Conservation (phyloP, 2,888 invertebrate species). For the Chromoteleia sp. region DNA sequence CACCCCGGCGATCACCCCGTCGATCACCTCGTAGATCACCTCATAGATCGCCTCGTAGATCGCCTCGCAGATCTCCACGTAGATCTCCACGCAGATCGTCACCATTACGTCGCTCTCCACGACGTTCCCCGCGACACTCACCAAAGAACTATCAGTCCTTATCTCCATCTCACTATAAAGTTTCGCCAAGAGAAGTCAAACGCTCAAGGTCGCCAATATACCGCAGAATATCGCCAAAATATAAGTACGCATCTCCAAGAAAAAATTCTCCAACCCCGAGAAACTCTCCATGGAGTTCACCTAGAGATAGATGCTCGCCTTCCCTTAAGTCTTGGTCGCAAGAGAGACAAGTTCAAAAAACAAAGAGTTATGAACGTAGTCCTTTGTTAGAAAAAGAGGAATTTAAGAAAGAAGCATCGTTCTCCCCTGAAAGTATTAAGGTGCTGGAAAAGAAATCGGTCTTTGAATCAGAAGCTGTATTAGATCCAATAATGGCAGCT, state of each 20-base stretch:
- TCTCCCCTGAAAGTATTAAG: conserved; percentile 71
- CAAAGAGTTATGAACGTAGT: conserved; percentile 11
- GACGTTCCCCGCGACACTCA: conserved; percentile 75
- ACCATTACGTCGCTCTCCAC: conserved; percentile 74
- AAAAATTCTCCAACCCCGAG: conserved; percentile 4
- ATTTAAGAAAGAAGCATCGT: conserved; percentile 47
- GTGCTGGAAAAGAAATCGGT: conserved; percentile 58
- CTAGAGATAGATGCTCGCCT: conserved; percentile 54
- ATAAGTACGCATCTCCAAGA: conserved; percentile 43
- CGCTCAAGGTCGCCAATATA: conserved; percentile 48
- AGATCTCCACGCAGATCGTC: conserved; percentile 27
- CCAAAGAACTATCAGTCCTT: conserved; percentile 68
- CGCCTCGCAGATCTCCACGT: conserved; percentile 8
- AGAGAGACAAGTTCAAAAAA: conserved; percentile 8
- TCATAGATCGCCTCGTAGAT: conserved; percentile 22
- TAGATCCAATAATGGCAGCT: conserved; percentile 86
- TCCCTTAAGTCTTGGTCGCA: conserved; percentile 24
- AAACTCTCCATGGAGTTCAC: conserved; percentile 73
- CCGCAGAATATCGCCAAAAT: conserved; percentile 70
- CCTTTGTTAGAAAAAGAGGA: neutral
- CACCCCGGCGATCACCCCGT: conserved; percentile 31
- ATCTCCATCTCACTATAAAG: conserved; percentile 75
- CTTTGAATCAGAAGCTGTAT: conserved; percentile 20
- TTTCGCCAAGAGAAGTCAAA: conserved; percentile 65
- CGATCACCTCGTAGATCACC: conserved; percentile 27